A percentile compares a stretch with the other conserved stretches of the same genome.
phyloP scores from a whole-genome alignment of 2,797 vertebrate species.

The Pelochelys cantorii region DNA sequence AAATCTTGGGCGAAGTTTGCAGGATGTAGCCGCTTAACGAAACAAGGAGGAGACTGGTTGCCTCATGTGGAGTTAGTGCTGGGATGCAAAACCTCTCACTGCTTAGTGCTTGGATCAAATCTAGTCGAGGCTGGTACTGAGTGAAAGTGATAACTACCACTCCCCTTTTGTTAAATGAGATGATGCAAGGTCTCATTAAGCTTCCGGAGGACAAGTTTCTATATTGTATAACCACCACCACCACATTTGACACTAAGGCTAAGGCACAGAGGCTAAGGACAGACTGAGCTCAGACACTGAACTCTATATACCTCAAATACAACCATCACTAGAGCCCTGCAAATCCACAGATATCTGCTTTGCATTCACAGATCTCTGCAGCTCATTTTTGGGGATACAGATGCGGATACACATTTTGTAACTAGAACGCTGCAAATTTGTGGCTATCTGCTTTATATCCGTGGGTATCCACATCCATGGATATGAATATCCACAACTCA shows the following conservation, averaged over 20 bases:
- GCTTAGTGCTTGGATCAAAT: neutral
- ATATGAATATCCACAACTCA: too few species aligned
- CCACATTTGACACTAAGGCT: accelerated
- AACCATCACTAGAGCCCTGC: neutral
- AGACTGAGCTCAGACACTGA: neutral
- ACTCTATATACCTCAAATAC: neutral
- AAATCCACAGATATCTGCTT: too few species aligned
- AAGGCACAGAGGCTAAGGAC: neutral
- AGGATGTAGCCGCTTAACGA: neutral
- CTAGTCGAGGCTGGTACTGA: neutral
- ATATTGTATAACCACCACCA: neutral
- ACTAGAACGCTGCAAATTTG: too few species aligned
- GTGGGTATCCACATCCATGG: too few species aligned
- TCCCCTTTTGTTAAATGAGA: neutral
- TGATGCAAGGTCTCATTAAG: neutral
- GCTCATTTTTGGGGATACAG: too few species aligned
- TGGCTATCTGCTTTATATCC: too few species aligned
- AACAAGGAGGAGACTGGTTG: neutral
- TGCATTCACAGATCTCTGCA: too few species aligned
- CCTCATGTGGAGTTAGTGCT: neutral
- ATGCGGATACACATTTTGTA: too few species aligned
- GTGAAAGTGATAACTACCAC: neutral
- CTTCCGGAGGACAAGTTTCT: neutral
- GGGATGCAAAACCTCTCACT: neutral
- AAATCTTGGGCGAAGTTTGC: neutral